Evolutionary conservation across 2,113 vertebrate species (phyloP), one percentile per base, ranked within the genome.

Genomic region (Zapus hudsonius): DNA sequence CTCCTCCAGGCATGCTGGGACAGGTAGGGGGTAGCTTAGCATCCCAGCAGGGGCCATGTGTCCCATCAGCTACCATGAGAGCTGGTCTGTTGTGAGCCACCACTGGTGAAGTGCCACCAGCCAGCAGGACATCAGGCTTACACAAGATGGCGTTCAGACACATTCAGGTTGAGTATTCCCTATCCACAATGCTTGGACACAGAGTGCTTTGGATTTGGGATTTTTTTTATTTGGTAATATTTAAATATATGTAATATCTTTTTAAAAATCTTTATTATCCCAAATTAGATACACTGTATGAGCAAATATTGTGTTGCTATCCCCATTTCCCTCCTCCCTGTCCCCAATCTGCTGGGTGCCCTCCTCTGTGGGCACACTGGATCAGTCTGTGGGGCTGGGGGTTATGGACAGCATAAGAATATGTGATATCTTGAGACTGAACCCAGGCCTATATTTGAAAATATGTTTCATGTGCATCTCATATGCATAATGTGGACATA

Each of bases 21-120:
- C 40, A 27, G 0, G 7, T 4, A 15, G 4, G 31, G 55, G 17
- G 38, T 20, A 40, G n/a, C 27, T 40, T 7, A 13, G 42, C 64
- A 25, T 61, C 25, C 17, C 1, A 0, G 17, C n/a, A 38, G 42
- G 47, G 38, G 29, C 40, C 61, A 57, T 1, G 0, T 0, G 2
- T 17, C 5, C 31, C 64, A 36, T 23, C 11, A 10, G 22, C 75
- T 44, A 52, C 19, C 22, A 33, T 0, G 0, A 1, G 0, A 12
- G 8, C 10, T 72, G 17, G 0, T 22, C 20, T 16, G 40, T 25
- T 29, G 16, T 33, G 13, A 44, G 9, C 33, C 36, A 16, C 13
- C 17, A 52, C 52, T 52, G 52, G 52, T 52, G 52, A 52, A 11
- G 2, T 59, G 6, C 47, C 15, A 42, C 1, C 57, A 63, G 40